A percentile compares a stretch with the other conserved stretches of the same genome.
Conservation (phyloP, 1,140 invertebrate species). For the Drosophila triauraria region DNA sequence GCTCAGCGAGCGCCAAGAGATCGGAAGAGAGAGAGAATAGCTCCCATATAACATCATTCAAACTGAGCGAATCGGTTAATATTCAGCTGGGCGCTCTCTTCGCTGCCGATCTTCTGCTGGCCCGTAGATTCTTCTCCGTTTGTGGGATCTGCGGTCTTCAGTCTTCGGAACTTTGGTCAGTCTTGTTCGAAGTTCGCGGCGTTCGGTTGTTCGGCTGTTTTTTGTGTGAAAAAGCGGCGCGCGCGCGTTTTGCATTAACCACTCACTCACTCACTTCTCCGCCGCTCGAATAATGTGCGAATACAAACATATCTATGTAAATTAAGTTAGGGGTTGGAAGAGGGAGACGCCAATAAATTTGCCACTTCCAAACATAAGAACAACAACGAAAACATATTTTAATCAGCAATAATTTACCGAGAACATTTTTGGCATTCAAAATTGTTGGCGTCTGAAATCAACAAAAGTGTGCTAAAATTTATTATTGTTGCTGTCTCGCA, state of each 20-base stretch:
- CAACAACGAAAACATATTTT: slow-evolving; percentile 15
- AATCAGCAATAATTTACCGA: slow-evolving; percentile 44
- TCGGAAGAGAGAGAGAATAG: not conserved
- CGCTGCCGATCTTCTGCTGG: slow-evolving; percentile 12
- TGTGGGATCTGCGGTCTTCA: slow-evolving; percentile 33
- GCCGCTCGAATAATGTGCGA: slow-evolving; percentile 32
- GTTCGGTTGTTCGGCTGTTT: slow-evolving; percentile 67
- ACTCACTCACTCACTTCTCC: slow-evolving; percentile 12
- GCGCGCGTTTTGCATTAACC: slow-evolving; percentile 42
- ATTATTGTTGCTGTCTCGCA: slow-evolving; percentile 48
- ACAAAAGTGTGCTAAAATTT: slow-evolving; percentile 63
- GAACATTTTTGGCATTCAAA: slow-evolving; percentile 41
- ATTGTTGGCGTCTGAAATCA: slow-evolving; percentile 41
- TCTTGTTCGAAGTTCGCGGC: slow-evolving; percentile 81
- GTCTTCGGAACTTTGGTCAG: slow-evolving; percentile 49
- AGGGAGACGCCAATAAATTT: slow-evolving; percentile 27
- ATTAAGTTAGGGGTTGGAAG: slow-evolving; percentile 18
- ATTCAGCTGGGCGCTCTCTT: slow-evolving; percentile 29
- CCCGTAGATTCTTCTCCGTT: slow-evolving; percentile 41
- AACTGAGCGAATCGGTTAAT: slow-evolving; percentile 64
- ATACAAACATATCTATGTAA: slow-evolving; percentile 54
- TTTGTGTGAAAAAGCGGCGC: slow-evolving; percentile 53
- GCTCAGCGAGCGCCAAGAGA: slow-evolving; percentile 55
- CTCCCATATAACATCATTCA: not conserved
- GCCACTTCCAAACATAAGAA: slow-evolving; percentile 28